These are phyloP conservation scores for Urosaurus nigricauda DNA, from an alignment of 2,797 vertebrate genomes.

Conservation along the genomic window DNA sequence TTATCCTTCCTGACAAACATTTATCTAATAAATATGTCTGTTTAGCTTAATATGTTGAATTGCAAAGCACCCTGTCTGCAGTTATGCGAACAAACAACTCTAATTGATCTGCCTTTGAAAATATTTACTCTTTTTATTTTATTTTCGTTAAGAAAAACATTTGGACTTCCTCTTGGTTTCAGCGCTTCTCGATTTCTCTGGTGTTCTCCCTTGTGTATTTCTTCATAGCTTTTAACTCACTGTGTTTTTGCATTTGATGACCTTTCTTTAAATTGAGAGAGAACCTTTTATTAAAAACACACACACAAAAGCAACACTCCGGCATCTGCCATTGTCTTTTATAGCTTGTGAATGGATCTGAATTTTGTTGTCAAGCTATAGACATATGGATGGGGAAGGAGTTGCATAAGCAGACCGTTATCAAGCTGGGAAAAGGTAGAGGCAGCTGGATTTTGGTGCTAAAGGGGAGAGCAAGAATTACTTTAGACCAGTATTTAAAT, in stretches of 20 bases:
- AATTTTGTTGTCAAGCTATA: constrained; percentile 6
- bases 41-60: not conserved
- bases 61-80: not conserved
- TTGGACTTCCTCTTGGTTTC: not conserved
- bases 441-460: not conserved
- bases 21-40: constrained; percentile 8
- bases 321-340: not conserved
- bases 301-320: not conserved
- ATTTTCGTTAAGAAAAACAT: not conserved
- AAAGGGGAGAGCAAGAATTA: not conserved
- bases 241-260: not conserved
- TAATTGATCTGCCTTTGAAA: constrained; percentile 21
- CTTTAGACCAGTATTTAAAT: no score
- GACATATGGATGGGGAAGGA: not conserved
- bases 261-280: constrained; percentile 27
- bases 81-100: constrained; percentile 15
- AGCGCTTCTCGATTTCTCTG: not conserved
- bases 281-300: not conserved
- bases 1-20: constrained; percentile 13
- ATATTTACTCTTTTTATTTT: constrained; percentile 12
- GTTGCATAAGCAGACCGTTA: not conserved
- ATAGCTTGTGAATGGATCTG: not conserved
- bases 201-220: not conserved
- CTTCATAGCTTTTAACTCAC: not conserved
- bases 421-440: not conserved